Evolutionary conservation across 2,113 vertebrate species (phyloP).

Genomic region (Cottus gobio): DNA sequence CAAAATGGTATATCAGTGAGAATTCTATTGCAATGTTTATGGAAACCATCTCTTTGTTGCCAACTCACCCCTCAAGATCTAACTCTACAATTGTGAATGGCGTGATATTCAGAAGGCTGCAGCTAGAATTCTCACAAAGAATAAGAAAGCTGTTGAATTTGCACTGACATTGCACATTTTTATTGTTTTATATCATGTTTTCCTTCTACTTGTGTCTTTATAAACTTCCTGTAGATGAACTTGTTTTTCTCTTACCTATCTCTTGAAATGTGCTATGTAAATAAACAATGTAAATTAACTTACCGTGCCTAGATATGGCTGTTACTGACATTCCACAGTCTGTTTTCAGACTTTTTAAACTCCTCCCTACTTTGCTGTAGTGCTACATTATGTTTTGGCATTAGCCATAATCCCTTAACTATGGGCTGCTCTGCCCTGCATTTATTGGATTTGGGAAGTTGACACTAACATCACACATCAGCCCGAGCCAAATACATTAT

Average conservation of each 20-base stretch:
- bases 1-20: background rate
- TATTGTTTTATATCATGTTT: background rate
- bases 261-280: background rate
- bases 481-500: background rate
- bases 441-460: slow-evolving; percentile 14
- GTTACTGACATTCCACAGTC: background rate
- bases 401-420: background rate
- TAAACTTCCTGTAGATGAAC: background rate
- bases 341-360: background rate
- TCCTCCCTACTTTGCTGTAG: background rate
- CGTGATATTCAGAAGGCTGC: background rate
- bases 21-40: background rate
- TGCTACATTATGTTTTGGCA: slow-evolving; percentile 13
- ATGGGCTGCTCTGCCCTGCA: background rate
- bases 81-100: background rate
- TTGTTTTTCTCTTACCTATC: background rate
- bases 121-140: background rate
- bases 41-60: background rate
- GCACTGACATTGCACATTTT: background rate
- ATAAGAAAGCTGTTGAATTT: background rate
- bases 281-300: background rate
- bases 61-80: background rate
- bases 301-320: background rate
- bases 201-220: background rate
- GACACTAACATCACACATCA: slow-evolving; percentile 9